Evolutionary conservation across 2,888 invertebrate genomes (phyloP), one percentile per base, ranked within the genome.

Genomic region (Agriopis aurantiaria): DNA sequence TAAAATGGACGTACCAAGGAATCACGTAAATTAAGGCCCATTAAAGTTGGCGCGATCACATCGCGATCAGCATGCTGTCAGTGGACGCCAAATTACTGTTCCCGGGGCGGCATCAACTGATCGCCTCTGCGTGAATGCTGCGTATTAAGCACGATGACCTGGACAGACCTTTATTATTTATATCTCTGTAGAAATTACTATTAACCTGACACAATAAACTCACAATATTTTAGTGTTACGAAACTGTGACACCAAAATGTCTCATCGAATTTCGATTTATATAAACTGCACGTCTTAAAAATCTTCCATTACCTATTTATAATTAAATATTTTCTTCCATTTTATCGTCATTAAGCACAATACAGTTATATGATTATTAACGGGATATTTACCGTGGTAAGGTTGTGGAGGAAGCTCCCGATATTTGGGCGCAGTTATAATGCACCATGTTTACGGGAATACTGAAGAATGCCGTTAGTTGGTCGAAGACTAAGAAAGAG

Each of bases 221-320:
- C 46, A 33, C 51, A 58, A 52, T 40, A 8, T 14, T 23, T 33
- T 45, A 65, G 9, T 12, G 2, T 52, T 41, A 52, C 7, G 40
- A n/a, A 65, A 58, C 14, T 56, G 9, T 49, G 40, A 64, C 49
- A 56, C 56, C 64, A 58, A 65, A 58, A 58, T 52, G 45, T 58
- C 17, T 57, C 14, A 40, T 52, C 65, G 58, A 33, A 23, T 23
- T 58, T 58, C 12, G 33, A 33, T 58, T 45, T 45, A 46, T 58
- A 51, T 64, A 49, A 48, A 55, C 56, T 12, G 56, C 64, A 64
- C 64, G 8, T 49, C 49, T 41, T 43, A 51, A 53, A 51, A 23
- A 49, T 57, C 49, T 65, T 41, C 49, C 10, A 49, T 41, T n/a
- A 11, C 12, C 12, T 41, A 49, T 46, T 40, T 10, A 1, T 9